A percentile compares a stretch with the other conserved stretches of the same genome.
These are phyloP conservation scores for Polydrusus cervinus DNA, from an alignment of 2,888 invertebrate species.

Conservation along the genomic window DNA sequence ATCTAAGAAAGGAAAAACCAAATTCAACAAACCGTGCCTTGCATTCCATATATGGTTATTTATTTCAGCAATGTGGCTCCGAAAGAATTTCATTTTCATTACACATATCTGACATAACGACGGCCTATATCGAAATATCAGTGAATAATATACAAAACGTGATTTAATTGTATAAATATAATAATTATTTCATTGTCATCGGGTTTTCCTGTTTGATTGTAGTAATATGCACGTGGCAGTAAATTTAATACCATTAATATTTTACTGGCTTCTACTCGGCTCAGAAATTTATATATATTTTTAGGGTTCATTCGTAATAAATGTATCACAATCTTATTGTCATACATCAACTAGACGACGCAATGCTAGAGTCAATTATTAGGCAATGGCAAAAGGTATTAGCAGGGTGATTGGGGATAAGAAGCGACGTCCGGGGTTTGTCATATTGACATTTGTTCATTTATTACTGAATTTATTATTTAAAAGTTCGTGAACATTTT, in stretches of 20 bases:
- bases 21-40: conserved; percentile 3
- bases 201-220: conserved; percentile 17
- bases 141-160: conserved; percentile 4
- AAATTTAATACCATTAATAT: neutral
- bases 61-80: conserved; percentile 10
- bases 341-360: too few species aligned
- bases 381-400: too few species aligned
- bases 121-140: conserved; percentile 10
- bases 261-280: neutral
- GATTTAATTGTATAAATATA: conserved; percentile 10
- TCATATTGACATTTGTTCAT: too few species aligned
- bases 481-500: too few species aligned
- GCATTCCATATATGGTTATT: conserved; percentile 19
- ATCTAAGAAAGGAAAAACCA: conserved; percentile 20
- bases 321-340: too few species aligned
- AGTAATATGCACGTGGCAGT: neutral
- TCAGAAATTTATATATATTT: too few species aligned
- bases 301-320: too few species aligned
- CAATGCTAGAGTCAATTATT: too few species aligned
- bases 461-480: too few species aligned
- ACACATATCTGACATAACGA: conserved; percentile 14
- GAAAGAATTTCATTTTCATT: neutral
- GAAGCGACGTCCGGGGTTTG: too few species aligned
- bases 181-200: conserved; percentile 8
- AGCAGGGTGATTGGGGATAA: too few species aligned